A percentile compares a stretch with the other conserved stretches of the same genome.
Evolutionary conservation across 1,140 invertebrate genomes (phyloP).

Genomic region (Colletes gigas): DNA sequence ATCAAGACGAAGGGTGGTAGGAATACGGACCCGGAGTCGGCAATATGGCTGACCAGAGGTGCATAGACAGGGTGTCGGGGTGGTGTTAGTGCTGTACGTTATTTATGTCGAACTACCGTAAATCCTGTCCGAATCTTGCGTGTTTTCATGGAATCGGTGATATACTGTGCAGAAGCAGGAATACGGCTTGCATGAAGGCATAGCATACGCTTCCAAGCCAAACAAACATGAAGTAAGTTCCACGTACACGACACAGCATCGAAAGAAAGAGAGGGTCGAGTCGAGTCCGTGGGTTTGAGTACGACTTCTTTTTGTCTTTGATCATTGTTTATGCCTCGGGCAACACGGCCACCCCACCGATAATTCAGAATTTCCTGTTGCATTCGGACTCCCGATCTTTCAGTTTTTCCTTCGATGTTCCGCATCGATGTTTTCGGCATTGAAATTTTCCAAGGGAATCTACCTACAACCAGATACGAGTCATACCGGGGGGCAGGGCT

Average conservation of each 20-base stretch:
- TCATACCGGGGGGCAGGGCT: background rate
- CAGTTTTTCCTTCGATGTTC: background rate
- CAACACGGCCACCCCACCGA: background rate
- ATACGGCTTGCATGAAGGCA: slow-evolving; percentile 77
- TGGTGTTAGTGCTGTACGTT: slow-evolving; percentile 77
- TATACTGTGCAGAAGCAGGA: slow-evolving; percentile 75
- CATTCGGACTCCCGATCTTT: background rate
- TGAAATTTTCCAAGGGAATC: background rate
- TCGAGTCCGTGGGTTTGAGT: slow-evolving; percentile 39
- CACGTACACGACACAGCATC: slow-evolving; percentile 36
- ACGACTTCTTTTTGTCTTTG: slow-evolving; percentile 49
- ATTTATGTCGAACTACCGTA: slow-evolving; percentile 80
- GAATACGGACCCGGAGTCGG: slow-evolving; percentile 61
- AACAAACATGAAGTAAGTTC: slow-evolving; percentile 80
- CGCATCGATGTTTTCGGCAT: background rate
- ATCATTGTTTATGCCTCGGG: slow-evolving; percentile 43
- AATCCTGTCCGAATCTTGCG: slow-evolving; percentile 78
- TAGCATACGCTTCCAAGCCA: slow-evolving; percentile 77
- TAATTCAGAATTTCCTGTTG: background rate
- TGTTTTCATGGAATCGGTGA: slow-evolving; percentile 81
- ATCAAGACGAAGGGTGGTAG: slow-evolving; percentile 49
- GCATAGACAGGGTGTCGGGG: slow-evolving; percentile 77
- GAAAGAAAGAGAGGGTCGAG: slow-evolving; percentile 37
- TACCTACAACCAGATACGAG: background rate
- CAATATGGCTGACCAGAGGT: slow-evolving; percentile 80